phyloP scores from a whole-genome alignment of 2,888 invertebrate genomes.

The Magallana nippona region DNA sequence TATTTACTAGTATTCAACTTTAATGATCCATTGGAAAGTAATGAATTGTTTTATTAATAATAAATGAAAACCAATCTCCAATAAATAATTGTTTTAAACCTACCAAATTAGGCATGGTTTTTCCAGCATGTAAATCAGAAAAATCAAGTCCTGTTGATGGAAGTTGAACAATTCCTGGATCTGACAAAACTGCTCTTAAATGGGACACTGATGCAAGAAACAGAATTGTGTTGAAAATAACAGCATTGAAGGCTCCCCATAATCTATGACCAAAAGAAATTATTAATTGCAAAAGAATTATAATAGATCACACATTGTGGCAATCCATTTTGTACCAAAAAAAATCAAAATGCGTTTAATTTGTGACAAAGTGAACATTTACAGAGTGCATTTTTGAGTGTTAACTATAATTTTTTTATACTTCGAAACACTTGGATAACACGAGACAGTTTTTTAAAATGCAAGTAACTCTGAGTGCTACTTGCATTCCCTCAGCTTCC shows the following conservation, averaged over 20 bases:
- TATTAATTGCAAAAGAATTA: not conserved
- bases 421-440: too few species aligned
- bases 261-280: slow-evolving; percentile 82
- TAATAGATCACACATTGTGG: not conserved
- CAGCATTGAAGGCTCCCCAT: slow-evolving; percentile 90
- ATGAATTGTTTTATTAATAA: not conserved
- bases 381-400: too few species aligned
- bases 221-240: slow-evolving; percentile 89
- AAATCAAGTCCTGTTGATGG: slow-evolving; percentile 86
- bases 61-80: not conserved
- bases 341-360: too few species aligned
- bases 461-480: too few species aligned
- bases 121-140: slow-evolving; percentile 83
- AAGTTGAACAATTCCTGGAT: slow-evolving; percentile 92
- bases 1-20: too few species aligned
- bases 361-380: too few species aligned
- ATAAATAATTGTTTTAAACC: slow-evolving; percentile 35
- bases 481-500: too few species aligned
- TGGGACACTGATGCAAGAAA: slow-evolving; percentile 89
- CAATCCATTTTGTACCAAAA: too few species aligned
- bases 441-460: too few species aligned
- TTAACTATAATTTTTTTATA: too few species aligned
- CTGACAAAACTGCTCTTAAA: slow-evolving; percentile 91
- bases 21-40: not conserved
- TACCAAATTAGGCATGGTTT: slow-evolving; percentile 61